Conservation (phyloP, 2,113 vertebrate genomes). For the Sapajus apella region DNA sequence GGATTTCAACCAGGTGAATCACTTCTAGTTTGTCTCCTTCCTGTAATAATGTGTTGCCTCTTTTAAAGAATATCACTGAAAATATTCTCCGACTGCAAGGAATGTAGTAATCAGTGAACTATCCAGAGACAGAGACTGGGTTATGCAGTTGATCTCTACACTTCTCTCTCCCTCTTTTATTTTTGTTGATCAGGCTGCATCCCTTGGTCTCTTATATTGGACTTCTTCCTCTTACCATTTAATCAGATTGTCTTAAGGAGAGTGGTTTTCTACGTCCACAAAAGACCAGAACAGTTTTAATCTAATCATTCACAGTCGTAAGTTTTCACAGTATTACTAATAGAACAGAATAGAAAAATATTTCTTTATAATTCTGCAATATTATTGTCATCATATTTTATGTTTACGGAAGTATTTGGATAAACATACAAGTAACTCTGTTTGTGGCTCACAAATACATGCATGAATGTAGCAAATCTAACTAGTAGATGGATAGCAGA, state of each 20-base stretch:
- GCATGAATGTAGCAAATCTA: neutral
- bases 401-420: neutral
- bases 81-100: neutral
- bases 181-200: neutral
- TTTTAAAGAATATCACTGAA: neutral
- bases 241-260: neutral
- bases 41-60: neutral
- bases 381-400: neutral
- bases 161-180: too few relatives aligned
- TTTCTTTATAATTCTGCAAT: neutral
- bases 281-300: neutral
- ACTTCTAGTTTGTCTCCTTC: neutral
- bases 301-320: neutral
- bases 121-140: neutral
- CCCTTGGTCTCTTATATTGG: neutral
- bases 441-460: neutral
- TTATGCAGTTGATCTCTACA: neutral
- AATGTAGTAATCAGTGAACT: neutral
- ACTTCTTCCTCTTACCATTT: neutral
- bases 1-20: neutral
- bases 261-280: neutral
- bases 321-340: neutral
- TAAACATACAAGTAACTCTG: neutral
- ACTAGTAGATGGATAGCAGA: neutral
- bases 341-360: neutral